Evolutionary conservation across 1,140 invertebrate genomes (phyloP).

Genomic region (Lepidurus apus): DNA sequence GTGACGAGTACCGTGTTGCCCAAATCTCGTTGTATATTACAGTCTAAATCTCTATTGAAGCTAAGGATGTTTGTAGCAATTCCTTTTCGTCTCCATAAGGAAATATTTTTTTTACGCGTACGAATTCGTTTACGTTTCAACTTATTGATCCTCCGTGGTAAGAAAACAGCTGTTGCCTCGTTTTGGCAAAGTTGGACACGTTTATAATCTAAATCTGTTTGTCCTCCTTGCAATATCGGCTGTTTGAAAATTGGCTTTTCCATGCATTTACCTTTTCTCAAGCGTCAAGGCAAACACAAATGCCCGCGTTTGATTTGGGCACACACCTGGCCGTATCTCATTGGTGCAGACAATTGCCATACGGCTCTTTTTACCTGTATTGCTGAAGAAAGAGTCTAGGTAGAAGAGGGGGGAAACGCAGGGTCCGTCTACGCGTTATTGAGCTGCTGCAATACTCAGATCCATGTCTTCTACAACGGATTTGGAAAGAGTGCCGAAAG

Average conservation of each 20-base stretch:
- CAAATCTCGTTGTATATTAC: neutral
- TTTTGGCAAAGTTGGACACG: neutral
- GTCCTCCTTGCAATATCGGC: neutral
- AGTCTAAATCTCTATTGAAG: neutral
- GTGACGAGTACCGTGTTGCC: neutral
- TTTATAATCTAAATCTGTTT: neutral
- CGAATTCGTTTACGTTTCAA: neutral
- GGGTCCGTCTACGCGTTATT: neutral
- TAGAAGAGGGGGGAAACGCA: neutral
- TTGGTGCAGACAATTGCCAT: neutral
- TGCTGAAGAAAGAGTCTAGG: neutral
- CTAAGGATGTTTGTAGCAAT: neutral
- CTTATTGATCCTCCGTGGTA: neutral
- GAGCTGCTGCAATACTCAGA: neutral
- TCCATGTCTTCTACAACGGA: neutral
- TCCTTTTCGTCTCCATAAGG: neutral
- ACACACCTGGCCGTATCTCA: slow-evolving; percentile 2
- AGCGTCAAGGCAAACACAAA: neutral
- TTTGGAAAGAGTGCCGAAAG: neutral
- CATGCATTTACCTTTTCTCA: neutral
- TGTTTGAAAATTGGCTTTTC: neutral
- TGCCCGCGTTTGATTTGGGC: neutral
- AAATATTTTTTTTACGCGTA: neutral
- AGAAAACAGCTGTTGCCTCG: neutral
- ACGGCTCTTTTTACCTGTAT: neutral